Evolutionary conservation across 2,113 vertebrate genomes (phyloP).

Genomic region (Glaucomys volans): DNA sequence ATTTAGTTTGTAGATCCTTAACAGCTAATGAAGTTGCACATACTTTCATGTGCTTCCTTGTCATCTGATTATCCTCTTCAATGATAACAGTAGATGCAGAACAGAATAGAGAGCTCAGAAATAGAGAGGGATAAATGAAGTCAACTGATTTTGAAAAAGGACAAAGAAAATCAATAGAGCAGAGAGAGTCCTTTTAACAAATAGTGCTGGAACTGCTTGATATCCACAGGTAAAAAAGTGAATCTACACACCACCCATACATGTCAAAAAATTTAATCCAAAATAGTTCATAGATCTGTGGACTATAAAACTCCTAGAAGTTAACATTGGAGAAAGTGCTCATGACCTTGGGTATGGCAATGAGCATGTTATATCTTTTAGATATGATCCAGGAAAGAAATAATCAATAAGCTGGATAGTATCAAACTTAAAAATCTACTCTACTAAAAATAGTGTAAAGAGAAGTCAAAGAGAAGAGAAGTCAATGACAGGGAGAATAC

Average conservation of each 20-base stretch:
- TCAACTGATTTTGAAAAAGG: background rate
- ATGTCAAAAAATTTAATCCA: too few species aligned
- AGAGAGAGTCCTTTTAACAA: background rate
- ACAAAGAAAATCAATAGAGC: background rate
- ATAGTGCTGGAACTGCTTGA: background rate
- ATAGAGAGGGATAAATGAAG: background rate
- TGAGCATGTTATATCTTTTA: too few species aligned
- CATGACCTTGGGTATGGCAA: background rate
- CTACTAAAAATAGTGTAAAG: background rate
- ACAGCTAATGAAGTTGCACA: too few species aligned
- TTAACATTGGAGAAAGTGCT: background rate
- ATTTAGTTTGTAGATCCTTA: too few species aligned
- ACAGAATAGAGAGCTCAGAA: background rate
- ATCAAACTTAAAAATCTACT: background rate
- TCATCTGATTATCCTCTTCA: too few species aligned
- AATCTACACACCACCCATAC: background rate
- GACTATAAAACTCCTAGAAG: background rate
- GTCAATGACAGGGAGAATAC: too few species aligned
- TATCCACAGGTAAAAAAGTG: background rate
- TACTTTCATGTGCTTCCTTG: too few species aligned
- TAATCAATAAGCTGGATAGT: background rate
- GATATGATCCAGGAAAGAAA: background rate
- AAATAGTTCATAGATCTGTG: background rate
- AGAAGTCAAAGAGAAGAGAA: too few species aligned
- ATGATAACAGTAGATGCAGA: background rate